Base-by-base conservation (phyloP, 2,797 vertebrate genomes). In the Semaprochilodus insignis region DNA sequence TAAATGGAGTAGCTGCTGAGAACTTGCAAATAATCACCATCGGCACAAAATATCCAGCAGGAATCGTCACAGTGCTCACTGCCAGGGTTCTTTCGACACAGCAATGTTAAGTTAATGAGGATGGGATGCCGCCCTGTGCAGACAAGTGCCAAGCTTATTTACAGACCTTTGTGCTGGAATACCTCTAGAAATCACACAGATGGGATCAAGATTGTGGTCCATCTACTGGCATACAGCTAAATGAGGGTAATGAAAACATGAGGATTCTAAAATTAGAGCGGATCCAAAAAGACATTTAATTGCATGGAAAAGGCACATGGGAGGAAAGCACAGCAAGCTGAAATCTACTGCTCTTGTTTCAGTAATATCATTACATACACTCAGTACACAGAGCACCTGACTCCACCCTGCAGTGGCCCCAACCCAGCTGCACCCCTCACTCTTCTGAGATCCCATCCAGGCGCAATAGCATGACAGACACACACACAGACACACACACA, bases 361-460 rank as follows among this genome's bases (percentile, higher is more conserved):
- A 51, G 23, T 19, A 48, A 51, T 6, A 63, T 7, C 7, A 62
- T 11, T 14, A 36, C 17, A 36, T 25, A 77, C 59, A 77, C 16
- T 19, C 36, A 73, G 14, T 27, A 59, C n/a, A 69, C 66, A 70
- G 55, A 78, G 65, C 36, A 63, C 67, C 71, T 78, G 17, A 57
- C 17, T 27, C 74, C 40, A 77, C 77, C 51, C 80, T 70, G 16
- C 65, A n/a, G 17, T 2, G 57, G 71, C 70, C 67, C 81, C 69
- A 57, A 34, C 67, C 27, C 72, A 85, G 51, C 86, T 85, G 88
- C 88, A 91, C 88, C 69, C 89, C 89, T 88, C 80, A 66, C 89
- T 78, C 55, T 70, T 40, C 90, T 88, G 88, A 87, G 90, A 89
- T 82, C 80, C 67, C 81, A 71, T 92, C 90, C 91, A 91, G 81